Evolutionary conservation across 2,113 vertebrate species (phyloP).

Genomic region (Vidua chalybeata): DNA sequence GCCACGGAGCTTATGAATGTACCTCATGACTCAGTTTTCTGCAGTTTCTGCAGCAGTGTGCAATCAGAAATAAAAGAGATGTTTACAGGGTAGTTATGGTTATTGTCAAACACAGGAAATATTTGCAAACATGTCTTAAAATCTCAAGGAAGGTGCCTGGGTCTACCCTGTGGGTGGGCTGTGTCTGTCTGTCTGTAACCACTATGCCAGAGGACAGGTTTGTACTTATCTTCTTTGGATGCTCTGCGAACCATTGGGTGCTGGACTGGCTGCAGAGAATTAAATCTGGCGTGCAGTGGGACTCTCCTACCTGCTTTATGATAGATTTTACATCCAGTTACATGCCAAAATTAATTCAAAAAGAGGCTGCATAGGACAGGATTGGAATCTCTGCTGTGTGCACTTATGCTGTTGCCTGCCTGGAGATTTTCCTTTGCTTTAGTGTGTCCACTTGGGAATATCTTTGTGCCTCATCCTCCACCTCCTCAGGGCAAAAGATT

Average conservation of each 20-base stretch:
- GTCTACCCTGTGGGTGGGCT: background rate
- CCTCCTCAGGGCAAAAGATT: background rate
- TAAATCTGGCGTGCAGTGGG: background rate
- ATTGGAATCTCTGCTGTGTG: background rate
- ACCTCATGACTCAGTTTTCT: background rate
- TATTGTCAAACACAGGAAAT: background rate
- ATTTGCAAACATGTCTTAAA: background rate
- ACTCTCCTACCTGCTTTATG: background rate
- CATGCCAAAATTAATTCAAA: background rate
- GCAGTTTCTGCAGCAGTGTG: background rate
- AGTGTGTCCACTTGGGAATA: background rate
- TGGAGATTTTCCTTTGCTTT: background rate
- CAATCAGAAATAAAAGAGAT: background rate
- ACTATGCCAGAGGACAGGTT: fast-evolving
- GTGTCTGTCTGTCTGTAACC: background rate
- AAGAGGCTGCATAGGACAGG: background rate
- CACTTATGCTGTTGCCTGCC: fast-evolving
- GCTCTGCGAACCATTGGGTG: background rate
- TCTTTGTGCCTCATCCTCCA: background rate
- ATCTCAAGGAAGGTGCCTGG: background rate
- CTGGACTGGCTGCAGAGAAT: background rate
- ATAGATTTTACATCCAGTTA: background rate
- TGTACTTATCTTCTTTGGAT: background rate
- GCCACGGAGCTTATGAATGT: background rate
- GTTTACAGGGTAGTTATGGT: background rate